Evolutionary conservation across 2,113 vertebrate genomes (phyloP).

Genomic region (Peromyscus polionotus): DNA sequence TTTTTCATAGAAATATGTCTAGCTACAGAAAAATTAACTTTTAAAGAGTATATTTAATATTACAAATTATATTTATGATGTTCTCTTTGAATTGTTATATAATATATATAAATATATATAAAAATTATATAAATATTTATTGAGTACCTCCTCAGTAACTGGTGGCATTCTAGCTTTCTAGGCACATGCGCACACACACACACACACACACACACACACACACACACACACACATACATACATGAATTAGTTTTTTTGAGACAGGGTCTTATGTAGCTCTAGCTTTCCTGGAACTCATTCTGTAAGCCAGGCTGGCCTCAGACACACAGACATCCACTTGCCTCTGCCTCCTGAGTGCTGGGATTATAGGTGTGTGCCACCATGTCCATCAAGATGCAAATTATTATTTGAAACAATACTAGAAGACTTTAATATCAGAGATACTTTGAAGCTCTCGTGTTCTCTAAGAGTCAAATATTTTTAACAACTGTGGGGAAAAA

Average conservation of each 20-base stretch:
- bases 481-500: not conserved
- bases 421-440: not conserved
- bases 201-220: too few relatives aligned
- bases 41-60: conserved; percentile 4
- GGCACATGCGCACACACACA: too few relatives aligned
- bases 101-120: not conserved
- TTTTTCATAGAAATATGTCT: not conserved
- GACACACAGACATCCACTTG: not conserved
- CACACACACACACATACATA: too few relatives aligned
- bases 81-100: not conserved
- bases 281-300: not conserved
- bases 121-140: not conserved
- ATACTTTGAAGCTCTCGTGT: not conserved
- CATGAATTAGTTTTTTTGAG: too few relatives aligned
- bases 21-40: not conserved
- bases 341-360: not conserved
- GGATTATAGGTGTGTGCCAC: not conserved
- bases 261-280: not conserved
- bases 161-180: not conserved
- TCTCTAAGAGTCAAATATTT: not conserved
- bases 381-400: not conserved
- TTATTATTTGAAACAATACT: not conserved
- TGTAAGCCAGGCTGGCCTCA: not conserved
- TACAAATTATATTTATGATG: not conserved
- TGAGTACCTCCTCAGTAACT: not conserved